Base-by-base conservation (phyloP, 2,888 invertebrate genomes). In the Leptothorax acervorum region DNA sequence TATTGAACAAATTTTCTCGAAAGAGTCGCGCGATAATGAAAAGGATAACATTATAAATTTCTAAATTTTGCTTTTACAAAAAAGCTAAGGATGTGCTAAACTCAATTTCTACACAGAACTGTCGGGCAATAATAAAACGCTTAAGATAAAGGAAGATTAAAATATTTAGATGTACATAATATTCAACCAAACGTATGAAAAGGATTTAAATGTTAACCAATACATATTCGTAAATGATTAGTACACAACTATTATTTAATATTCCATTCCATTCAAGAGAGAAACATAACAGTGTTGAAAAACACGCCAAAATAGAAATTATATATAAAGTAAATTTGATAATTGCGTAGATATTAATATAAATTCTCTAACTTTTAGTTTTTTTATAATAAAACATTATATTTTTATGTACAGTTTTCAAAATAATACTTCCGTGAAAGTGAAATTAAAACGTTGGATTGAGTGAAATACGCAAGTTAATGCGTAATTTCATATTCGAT, bases 1-100 rank as follows among this genome's bases (percentile, higher is more conserved):
- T 35, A 35, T 79, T 71, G 23, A 39, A 39, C 35, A 35, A 28
- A 79, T 71, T 62, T 79, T 11, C 39, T 48, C 45, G 45, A 28
- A 62, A 45, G 23, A 12, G 23, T 35, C 45, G 1, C 12, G 6
- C 6, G 23, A 78, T 66, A 68, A 70, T 70, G 23, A 70, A 45
- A 55, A 18, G 18, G 35, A 48, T 60, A 57, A 79, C 11, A 45
- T 57, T 60, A 6, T 8, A 1, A 62, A 48, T 60, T 60, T 70
- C 23, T 48, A 35, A 48, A 60, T 23, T 35, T 12, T 6, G 6
- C 12, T 5, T 9, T 6, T 53, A 15, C 6, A 18, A 48, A 57
- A 42, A 57, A n/a, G 31, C 8, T 5, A 42, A 42, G 31, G 3
- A 6, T 15, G 23, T 23, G 35, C 11, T 12, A 48, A 45, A 35